These are phyloP conservation scores for Platyscapa corneri DNA, from an alignment of 1,140 invertebrate genomes.

Conservation along the genomic window DNA sequence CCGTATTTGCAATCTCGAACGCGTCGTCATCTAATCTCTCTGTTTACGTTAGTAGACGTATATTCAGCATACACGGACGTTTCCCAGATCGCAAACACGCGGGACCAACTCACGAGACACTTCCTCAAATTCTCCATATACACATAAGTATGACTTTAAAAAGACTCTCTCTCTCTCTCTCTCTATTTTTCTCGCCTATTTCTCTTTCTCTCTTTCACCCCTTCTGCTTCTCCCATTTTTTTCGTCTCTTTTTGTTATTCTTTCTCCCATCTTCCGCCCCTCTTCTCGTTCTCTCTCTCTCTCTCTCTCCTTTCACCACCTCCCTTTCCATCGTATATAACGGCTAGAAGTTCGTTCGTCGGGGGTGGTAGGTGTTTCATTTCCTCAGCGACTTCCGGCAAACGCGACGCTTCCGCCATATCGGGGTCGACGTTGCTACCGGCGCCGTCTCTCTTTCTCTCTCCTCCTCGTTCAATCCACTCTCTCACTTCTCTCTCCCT, in stretches of 20 bases:
- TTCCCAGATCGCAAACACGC: slow-evolving; percentile 44
- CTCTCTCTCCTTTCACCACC: not conserved
- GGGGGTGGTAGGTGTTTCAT: slow-evolving; percentile 65
- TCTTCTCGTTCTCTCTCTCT: not conserved
- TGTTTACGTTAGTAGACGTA: not conserved
- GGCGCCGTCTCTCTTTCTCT: not conserved
- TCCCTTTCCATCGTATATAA: slow-evolving; percentile 2
- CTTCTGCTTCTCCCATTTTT: not conserved
- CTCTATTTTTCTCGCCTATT: not conserved
- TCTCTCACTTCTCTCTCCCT: not conserved
- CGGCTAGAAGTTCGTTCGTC: slow-evolving; percentile 30
- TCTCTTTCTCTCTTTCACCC: not conserved
- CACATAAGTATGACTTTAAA: not conserved
- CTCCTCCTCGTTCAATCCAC: not conserved
- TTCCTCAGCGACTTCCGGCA: slow-evolving; percentile 73
- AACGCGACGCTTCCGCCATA: slow-evolving; percentile 73
- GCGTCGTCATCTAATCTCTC: not conserved
- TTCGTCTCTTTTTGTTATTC: not conserved
- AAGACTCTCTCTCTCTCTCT: not conserved
- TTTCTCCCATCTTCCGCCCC: not conserved
- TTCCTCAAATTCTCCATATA: not conserved
- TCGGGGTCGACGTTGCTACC: slow-evolving; percentile 62
- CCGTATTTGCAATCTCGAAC: slow-evolving; percentile 1
- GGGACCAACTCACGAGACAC: slow-evolving; percentile 1
- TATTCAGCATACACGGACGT: slow-evolving; percentile 10